Percentiles rank a stretch among this genome's conserved stretches.
These are phyloP conservation scores for Acrossocheilus wenchowensis DNA, from an alignment of 2,797 vertebrate genomes.

Conservation along the genomic window DNA sequence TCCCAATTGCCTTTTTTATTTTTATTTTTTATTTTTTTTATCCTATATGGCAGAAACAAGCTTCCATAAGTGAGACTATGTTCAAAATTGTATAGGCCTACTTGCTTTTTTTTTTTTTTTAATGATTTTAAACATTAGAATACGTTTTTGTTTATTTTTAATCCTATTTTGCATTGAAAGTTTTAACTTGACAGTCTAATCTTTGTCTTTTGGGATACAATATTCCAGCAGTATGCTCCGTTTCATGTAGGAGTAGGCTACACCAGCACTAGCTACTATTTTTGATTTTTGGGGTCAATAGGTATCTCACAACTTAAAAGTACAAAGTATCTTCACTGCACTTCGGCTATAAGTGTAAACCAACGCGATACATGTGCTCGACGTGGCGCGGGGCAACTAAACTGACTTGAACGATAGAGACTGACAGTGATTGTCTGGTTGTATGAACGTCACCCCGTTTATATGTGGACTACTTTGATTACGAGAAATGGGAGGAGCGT, in stretches of 20 bases:
- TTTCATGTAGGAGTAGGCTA: too few species aligned
- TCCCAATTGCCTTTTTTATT: too few species aligned
- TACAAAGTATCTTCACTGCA: neutral
- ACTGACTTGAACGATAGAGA: neutral
- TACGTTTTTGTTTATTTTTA: too few species aligned
- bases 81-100: neutral
- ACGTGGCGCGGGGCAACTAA: neutral
- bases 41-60: too few species aligned
- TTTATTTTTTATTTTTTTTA: too few species aligned
- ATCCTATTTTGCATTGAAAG: too few species aligned
- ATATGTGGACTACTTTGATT: neutral
- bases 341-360: too few species aligned
- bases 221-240: neutral
- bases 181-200: neutral
- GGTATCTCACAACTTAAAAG: neutral
- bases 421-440: neutral
- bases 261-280: too few species aligned
- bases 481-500: conserved; percentile 53
- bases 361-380: neutral
- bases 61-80: neutral
- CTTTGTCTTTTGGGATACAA: neutral
- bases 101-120: too few species aligned
- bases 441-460: neutral
- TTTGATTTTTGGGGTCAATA: neutral
- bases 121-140: too few species aligned